Evolutionary conservation across 2,888 invertebrate genomes (phyloP).

Genomic region (Slavum lentiscoides): DNA sequence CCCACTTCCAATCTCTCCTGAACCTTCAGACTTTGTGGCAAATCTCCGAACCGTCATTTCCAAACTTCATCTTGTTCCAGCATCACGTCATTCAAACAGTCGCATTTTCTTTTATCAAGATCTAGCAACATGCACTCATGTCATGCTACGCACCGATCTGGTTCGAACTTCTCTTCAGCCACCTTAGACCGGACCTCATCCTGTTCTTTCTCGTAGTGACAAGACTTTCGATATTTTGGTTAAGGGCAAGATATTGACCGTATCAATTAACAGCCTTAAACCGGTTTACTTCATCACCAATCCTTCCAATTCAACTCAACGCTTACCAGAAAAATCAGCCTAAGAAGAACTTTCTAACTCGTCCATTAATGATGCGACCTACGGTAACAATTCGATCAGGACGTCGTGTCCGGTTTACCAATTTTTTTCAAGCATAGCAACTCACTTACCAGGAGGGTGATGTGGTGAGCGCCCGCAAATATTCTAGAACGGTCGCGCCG

Average conservation of each 20-base stretch:
- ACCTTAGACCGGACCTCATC: conserved; percentile 14
- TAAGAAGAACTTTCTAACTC: background rate
- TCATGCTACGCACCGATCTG: conserved; percentile 53
- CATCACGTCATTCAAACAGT: background rate
- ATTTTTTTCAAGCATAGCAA: background rate
- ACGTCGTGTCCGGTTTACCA: background rate
- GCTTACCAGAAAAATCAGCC: background rate
- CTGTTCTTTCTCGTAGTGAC: background rate
- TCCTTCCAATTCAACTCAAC: background rate
- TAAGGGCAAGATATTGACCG: background rate
- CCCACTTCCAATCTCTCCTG: background rate
- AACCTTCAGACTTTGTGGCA: background rate
- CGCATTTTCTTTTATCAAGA: conserved; percentile 2
- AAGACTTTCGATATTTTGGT: conserved; percentile 18
- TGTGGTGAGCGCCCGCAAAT: background rate
- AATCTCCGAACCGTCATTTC: background rate
- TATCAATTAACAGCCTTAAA: conserved; percentile 18
- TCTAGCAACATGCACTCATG: conserved; percentile 42
- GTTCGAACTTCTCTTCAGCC: conserved; percentile 48
- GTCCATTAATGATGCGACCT: background rate
- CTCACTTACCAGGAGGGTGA: background rate
- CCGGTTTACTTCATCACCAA: conserved; percentile 2
- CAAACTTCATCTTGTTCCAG: background rate
- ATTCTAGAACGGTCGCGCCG: background rate
- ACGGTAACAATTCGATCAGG: background rate